Base-by-base conservation (phyloP, 1,140 invertebrate genomes). In the Mercenaria mercenaria region DNA sequence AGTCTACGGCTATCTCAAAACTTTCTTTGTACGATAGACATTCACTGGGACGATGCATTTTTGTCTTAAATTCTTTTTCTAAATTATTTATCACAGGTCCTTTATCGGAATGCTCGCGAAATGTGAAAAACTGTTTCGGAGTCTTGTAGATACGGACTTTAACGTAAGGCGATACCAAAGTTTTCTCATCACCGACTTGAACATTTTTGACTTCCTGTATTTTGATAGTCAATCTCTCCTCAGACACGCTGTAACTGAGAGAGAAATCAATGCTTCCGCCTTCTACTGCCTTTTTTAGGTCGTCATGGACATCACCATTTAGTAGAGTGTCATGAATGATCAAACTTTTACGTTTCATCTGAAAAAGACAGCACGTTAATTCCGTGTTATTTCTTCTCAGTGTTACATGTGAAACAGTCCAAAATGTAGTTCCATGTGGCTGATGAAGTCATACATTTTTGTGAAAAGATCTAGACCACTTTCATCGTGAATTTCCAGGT, bases 21-120 rank as follows among this genome's bases (percentile, higher is more conserved):
- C 97, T 97, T 93, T 97, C 97, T 91, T 97, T 97, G 94, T 97
- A 97, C 86, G 97, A 97, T 1, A 97, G 97, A 88, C 97, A 97
- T 79, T 97, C 97, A 76, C 96, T 97, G 59, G 96, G 96, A 83
- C 97, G 96, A 90, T 97, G 97, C 29, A 96, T 96, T 95, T 96
- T 92, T 18, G 93, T 93, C 83, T 91, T 91, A 39, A 93, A 76
- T 72, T 93, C 93, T 47, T 85, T 79, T 50, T 93, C 93, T 26
- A 93, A 88, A 72, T 93, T 93, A 64, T 80, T 92, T 23, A 91
- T 85, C 29, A 85, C 52, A 18, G 91, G 77, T 15, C 91, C 91
- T 8, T 88, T 83, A 1, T 69, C 79, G 3, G 50, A 50, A 10
- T 13, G 41, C 8, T 74, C 79, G 11, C 61, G 61, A 41, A 92